phyloP scores from a whole-genome alignment of 2,797 vertebrate species.

The Vireo griseus region DNA sequence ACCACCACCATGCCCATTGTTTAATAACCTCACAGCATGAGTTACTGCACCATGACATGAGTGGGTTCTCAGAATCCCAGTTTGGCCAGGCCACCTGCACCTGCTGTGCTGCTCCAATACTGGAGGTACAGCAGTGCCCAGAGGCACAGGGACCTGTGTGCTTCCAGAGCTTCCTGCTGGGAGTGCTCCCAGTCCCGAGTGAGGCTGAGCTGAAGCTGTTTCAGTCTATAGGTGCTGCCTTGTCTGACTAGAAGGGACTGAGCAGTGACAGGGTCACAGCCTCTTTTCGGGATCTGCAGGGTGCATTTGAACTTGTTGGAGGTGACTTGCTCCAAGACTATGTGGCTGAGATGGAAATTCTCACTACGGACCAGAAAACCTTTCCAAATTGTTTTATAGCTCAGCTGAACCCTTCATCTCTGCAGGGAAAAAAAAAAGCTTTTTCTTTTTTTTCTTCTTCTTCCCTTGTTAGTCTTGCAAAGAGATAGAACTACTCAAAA shows the following conservation, averaged over 20 bases:
- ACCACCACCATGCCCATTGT: not conserved
- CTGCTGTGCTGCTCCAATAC: rapidly evolving
- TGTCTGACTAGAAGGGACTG: not conserved
- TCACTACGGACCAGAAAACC: not conserved
- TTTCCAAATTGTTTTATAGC: not conserved
- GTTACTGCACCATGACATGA: not conserved
- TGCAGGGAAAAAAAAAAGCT: not conserved
- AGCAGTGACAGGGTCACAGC: not conserved
- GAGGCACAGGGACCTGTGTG: not conserved
- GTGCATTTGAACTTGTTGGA: not conserved
- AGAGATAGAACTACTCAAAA: not conserved
- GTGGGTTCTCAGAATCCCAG: not conserved
- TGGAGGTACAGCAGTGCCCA: not conserved
- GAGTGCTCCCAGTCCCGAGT: not conserved
- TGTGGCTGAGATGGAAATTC: not conserved
- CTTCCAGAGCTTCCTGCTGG: not conserved
- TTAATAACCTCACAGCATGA: not conserved
- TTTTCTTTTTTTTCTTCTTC: not conserved
- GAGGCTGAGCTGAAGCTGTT: no score
- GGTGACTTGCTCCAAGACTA: not conserved
- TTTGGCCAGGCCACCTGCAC: not conserved
- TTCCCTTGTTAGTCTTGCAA: not conserved
- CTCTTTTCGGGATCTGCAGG: not conserved
- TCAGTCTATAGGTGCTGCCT: not conserved
- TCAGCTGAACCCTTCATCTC: not conserved